Evolutionary conservation across 2,797 vertebrate species (phyloP).

Genomic region (Martes flavigula): DNA sequence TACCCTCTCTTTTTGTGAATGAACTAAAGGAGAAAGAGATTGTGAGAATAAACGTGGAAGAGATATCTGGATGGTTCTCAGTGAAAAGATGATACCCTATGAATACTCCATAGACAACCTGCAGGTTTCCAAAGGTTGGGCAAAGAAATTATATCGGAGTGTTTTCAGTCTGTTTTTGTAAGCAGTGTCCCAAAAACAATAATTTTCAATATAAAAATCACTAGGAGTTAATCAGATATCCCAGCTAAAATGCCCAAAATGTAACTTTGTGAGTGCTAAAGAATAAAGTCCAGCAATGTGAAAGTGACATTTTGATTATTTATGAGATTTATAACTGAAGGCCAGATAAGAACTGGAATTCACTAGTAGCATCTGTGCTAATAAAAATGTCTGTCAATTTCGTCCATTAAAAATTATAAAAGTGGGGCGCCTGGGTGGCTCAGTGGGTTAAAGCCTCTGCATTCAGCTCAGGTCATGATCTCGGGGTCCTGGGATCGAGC

Average conservation of each 20-base stretch:
- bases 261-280: not conserved
- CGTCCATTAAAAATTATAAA: not conserved
- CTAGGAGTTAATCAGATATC: conserved; percentile 11
- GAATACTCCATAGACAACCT: conserved; percentile 31
- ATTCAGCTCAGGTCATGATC: no score
- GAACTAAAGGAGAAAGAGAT: not conserved
- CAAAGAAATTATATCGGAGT: not conserved
- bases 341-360: conserved; percentile 21
- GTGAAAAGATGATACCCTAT: not conserved
- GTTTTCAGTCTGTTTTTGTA: not conserved
- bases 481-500: no score
- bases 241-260: not conserved
- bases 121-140: not conserved
- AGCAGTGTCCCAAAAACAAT: conserved; percentile 6
- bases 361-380: not conserved
- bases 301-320: conserved; percentile 38
- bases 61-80: not conserved
- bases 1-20: conserved; percentile 30
- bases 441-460: no score
- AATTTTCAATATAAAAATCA: conserved; percentile 45
- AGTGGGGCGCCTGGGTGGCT: not conserved
- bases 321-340: conserved; percentile 22
- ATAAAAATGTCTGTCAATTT: conserved; percentile 14
- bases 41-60: conserved; percentile 6
- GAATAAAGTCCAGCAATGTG: not conserved